These are phyloP conservation scores for Coilia nasus DNA, from an alignment of 2,797 vertebrate species.

Conservation along the genomic window DNA sequence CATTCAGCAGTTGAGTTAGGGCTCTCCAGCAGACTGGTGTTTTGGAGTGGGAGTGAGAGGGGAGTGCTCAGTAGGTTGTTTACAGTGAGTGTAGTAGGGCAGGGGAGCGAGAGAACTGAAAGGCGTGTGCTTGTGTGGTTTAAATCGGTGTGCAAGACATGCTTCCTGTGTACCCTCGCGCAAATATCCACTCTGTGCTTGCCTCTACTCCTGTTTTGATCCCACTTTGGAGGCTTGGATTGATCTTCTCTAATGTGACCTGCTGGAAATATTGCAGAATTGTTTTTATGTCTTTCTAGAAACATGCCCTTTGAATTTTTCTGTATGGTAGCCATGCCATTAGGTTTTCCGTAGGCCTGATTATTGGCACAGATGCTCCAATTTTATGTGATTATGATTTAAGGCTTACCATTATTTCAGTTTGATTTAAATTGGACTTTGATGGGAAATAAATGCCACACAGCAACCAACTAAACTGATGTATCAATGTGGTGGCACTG, in stretches of 20 bases:
- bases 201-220: no score
- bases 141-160: neutral
- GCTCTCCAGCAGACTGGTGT: neutral
- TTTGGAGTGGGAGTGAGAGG: slow-evolving; percentile 47
- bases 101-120: slow-evolving; percentile 52
- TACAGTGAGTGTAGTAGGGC: slow-evolving; percentile 55
- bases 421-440: no score
- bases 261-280: neutral
- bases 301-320: neutral
- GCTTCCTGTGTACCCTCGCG: neutral
- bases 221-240: neutral
- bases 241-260: neutral
- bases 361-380: no score
- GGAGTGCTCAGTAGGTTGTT: slow-evolving; percentile 66
- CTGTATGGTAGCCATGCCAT: neutral
- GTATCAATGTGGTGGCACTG: no score
- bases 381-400: no score
- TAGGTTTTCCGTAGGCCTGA: neutral
- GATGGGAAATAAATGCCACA: no score
- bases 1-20: neutral
- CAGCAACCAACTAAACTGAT: no score
- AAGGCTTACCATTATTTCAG: no score
- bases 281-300: neutral
- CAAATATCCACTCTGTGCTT: neutral
- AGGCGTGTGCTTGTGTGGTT: slow-evolving; percentile 25